These are phyloP conservation scores for Halcyon malimbica DNA, from an alignment of 2,113 vertebrate species.

Conservation along the genomic window DNA sequence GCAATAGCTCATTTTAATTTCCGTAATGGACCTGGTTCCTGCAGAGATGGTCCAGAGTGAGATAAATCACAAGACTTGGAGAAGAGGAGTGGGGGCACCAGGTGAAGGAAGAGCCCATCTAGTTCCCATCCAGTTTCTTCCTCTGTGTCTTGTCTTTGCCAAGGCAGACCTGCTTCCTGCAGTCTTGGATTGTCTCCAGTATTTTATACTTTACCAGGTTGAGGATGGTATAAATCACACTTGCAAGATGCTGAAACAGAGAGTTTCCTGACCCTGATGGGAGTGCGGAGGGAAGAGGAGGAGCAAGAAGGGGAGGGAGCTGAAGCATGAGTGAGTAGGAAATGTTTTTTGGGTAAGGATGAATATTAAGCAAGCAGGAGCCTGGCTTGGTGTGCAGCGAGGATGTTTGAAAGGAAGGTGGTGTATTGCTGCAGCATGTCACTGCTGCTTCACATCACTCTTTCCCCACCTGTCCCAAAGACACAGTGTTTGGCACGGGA, in stretches of 20 bases:
- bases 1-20: slow-evolving; percentile 69
- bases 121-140: slow-evolving; percentile 27
- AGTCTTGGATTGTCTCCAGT: neutral
- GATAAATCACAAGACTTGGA: slow-evolving; percentile 31
- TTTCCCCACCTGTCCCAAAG: neutral
- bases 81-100: neutral
- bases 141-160: neutral
- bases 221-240: slow-evolving; percentile 1
- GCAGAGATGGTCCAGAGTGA: slow-evolving; percentile 2
- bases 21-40: slow-evolving; percentile 62
- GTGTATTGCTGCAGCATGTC: neutral
- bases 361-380: neutral
- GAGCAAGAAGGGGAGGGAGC: neutral
- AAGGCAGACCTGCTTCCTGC: neutral
- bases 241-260: slow-evolving; percentile 7
- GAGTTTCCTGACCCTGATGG: neutral
- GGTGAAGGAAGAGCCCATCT: slow-evolving; percentile 19
- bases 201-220: neutral
- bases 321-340: neutral
- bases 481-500: neutral
- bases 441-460: neutral
- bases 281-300: neutral
- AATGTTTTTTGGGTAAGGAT: neutral
- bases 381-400: rapidly evolving
- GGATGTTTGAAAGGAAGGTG: neutral